phyloP scores from a whole-genome alignment of 2,888 invertebrate genomes.

The Tridacna crocea region DNA sequence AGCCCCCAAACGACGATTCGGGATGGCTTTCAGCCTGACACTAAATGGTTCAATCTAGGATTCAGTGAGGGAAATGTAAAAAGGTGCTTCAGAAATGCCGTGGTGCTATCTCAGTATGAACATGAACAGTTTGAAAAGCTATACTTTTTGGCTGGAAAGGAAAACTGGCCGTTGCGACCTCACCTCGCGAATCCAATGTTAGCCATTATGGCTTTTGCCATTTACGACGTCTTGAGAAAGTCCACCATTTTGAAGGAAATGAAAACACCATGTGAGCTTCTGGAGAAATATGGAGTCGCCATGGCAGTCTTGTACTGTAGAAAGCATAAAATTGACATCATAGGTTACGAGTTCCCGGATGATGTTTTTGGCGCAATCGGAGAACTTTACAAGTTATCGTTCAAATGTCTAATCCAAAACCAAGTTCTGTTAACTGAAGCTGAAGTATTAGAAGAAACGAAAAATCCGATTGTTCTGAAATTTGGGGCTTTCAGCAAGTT shows the following conservation, averaged over 20 bases:
- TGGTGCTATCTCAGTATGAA: constrained; percentile 61
- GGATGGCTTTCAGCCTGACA: constrained; percentile 61
- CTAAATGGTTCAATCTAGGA: constrained; percentile 68
- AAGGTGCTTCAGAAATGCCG: constrained; percentile 67
- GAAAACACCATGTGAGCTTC: constrained; percentile 64
- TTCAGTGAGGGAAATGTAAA: constrained; percentile 60
- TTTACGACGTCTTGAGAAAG: constrained; percentile 60
- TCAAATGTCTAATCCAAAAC: constrained; percentile 50
- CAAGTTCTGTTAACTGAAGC: constrained; percentile 59
- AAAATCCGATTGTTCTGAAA: constrained; percentile 59
- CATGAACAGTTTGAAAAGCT: constrained; percentile 67
- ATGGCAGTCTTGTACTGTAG: constrained; percentile 71
- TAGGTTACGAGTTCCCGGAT: constrained; percentile 67
- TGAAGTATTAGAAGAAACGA: constrained; percentile 55
- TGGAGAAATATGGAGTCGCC: constrained; percentile 69
- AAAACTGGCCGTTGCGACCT: constrained; percentile 53
- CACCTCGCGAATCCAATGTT: constrained; percentile 65
- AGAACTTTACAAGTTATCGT: constrained; percentile 69
- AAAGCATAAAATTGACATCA: constrained; percentile 65
- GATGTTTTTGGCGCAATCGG: constrained; percentile 65
- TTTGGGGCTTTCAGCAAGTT: constrained; percentile 65
- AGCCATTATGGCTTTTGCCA: constrained; percentile 62
- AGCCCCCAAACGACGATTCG: constrained; percentile 62
- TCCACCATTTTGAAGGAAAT: constrained; percentile 59
- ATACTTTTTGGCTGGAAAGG: constrained; percentile 59